Evolutionary conservation across 2,797 vertebrate species (phyloP), one percentile per base, ranked within the genome.

Genomic region (Adrianichthys oophorus): DNA sequence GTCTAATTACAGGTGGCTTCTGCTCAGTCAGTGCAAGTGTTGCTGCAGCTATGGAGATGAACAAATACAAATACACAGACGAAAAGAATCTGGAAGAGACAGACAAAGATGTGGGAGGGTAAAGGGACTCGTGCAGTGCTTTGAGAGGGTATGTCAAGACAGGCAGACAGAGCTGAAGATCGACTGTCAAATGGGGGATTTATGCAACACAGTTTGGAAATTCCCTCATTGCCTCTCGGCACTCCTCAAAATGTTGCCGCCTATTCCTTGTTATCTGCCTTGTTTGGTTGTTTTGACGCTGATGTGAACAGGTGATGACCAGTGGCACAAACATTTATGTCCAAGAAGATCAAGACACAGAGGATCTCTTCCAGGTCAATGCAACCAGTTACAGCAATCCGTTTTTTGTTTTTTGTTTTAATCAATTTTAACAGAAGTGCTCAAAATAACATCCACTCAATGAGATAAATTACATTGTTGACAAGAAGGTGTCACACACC

Each of bases 21-120:
- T 47, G 52, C 63, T 66, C 23, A 50, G 66, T 62, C 19, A 48
- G 47, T 54, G 74, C 26, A 24, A 68, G 68, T 68, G 70, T 53
- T 19, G 59, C 74, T 67, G 87, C 82, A 87, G 78, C 85, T 84
- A 89, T 87, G 86, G 84, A 79, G 72, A 90, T 85, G 79, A 60
- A 80, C 65, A 87, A 87, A 87, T 84, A 88, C 52, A 78, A 69
- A 74, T 86, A 87, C 85, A 89, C 84, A 84, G 54, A 73, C 74
- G 55, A 68, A 67, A 56, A 74, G 69, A 53, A 74, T 68, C 5
- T 55, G 50, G 65, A 53, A 4, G 62, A 68, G 56, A 52, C 40
- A 29, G 59, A 74, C 50, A 55, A 52, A 64, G 71, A 52, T 8
- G 29, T 57, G 70, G 60, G 58, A 61, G 73, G 47, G 68, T 15